Evolutionary conservation across 2,113 vertebrate genomes (phyloP).

Genomic region (Salminus brasiliensis): DNA sequence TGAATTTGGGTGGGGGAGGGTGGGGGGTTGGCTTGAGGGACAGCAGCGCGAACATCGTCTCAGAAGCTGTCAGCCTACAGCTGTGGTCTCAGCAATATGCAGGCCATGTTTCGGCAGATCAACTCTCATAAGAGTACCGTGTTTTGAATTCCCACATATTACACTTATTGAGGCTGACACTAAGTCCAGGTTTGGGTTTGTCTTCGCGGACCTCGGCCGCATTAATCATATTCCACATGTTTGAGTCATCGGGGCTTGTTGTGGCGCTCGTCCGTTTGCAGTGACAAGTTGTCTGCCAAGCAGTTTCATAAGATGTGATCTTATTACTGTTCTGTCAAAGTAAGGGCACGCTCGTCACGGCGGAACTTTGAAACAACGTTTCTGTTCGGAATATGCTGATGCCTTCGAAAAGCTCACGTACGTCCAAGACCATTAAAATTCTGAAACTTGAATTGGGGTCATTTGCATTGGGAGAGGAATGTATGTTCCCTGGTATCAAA

Average conservation of each 20-base stretch:
- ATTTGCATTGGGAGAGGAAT: conserved; percentile 20
- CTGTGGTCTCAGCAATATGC: conserved; percentile 66
- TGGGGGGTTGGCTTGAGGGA: conserved; percentile 56
- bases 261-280: conserved; percentile 39
- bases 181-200: conserved; percentile 66
- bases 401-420: conserved; percentile 11
- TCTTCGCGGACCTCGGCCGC: conserved; percentile 60
- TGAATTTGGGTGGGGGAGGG: too few species aligned
- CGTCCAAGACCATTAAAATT: conserved; percentile 32
- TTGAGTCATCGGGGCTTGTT: conserved; percentile 61
- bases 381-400: conserved; percentile 44
- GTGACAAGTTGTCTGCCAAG: conserved; percentile 51
- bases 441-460: conserved; percentile 13
- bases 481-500: conserved; percentile 16
- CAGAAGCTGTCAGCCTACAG: conserved; percentile 63
- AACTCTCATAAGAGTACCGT: conserved; percentile 54
- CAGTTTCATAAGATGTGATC: conserved; percentile 38
- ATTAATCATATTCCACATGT: conserved; percentile 68
- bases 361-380: conserved; percentile 15
- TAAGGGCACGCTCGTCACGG: conserved; percentile 19
- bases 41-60: conserved; percentile 60
- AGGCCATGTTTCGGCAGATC: conserved; percentile 63
- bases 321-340: conserved; percentile 29
- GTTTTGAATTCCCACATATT: conserved; percentile 53
- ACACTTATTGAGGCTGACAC: conserved; percentile 71